phyloP scores from a whole-genome alignment of 2,888 invertebrate genomes.

The Catocala nupta region DNA sequence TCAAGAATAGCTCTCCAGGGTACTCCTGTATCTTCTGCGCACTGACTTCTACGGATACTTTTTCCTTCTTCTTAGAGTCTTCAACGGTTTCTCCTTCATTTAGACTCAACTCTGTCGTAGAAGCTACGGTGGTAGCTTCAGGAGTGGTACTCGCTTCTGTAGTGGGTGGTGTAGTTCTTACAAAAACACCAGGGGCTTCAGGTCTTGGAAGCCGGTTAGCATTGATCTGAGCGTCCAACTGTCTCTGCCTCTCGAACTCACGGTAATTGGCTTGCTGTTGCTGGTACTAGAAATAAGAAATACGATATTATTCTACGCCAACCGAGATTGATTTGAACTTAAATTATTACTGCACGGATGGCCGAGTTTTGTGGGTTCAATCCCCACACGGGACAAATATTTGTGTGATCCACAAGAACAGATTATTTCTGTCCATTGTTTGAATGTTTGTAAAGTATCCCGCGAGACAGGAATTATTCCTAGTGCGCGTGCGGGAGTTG shows the following conservation, averaged over 20 bases:
- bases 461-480: too few relatives aligned
- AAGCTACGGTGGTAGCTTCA: slow-evolving; percentile 59
- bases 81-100: slow-evolving; percentile 72
- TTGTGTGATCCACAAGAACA: too few relatives aligned
- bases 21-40: slow-evolving; percentile 79
- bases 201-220: slow-evolving; percentile 60
- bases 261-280: slow-evolving; percentile 74
- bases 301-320: too few relatives aligned
- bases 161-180: slow-evolving; percentile 55
- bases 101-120: slow-evolving; percentile 67
- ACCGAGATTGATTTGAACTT: neutral
- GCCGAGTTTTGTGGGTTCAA: too few relatives aligned
- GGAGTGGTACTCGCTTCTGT: slow-evolving; percentile 60
- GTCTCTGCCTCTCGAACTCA: slow-evolving; percentile 73
- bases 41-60: slow-evolving; percentile 75
- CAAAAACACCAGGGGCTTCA: slow-evolving; percentile 69
- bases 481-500: too few relatives aligned
- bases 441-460: too few relatives aligned
- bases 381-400: too few relatives aligned
- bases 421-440: too few relatives aligned
- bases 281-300: slow-evolving; percentile 66
- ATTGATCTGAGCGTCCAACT: slow-evolving; percentile 62
- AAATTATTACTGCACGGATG: too few relatives aligned
- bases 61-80: slow-evolving; percentile 57
- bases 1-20: slow-evolving; percentile 76